Conservation (phyloP, 2,888 invertebrate species). For the Andrena camellia region DNA sequence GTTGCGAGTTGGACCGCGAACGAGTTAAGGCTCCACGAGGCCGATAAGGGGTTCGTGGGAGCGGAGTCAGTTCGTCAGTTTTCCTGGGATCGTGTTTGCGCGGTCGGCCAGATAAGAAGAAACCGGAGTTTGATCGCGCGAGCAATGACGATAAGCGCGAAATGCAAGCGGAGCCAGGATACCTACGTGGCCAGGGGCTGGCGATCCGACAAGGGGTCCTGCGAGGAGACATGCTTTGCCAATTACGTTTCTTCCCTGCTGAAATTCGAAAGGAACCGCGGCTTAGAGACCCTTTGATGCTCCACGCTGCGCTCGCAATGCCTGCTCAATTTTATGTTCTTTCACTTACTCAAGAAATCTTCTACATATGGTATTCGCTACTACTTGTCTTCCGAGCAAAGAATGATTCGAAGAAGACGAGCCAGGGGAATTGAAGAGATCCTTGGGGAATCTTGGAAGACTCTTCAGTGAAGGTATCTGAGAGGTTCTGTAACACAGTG, state of each 20-base stretch:
- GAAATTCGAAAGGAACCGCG: conserved; percentile 26
- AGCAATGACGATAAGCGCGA: conserved; percentile 43
- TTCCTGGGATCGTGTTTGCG: conserved; percentile 53
- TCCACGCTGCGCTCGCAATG: background rate
- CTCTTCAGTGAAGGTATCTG: too few species aligned
- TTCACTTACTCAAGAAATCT: too few species aligned
- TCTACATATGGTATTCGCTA: background rate
- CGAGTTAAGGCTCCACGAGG: conserved; percentile 21
- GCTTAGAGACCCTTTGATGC: background rate
- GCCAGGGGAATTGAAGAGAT: too few species aligned
- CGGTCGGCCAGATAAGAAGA: conserved; percentile 44
- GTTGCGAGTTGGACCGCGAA: conserved; percentile 44
- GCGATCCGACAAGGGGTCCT: conserved; percentile 4
- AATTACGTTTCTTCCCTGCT: conserved; percentile 19
- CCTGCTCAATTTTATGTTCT: background rate
- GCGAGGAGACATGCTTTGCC: conserved; percentile 40
- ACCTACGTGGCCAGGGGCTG: conserved; percentile 8
- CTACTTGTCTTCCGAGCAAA: too few species aligned
- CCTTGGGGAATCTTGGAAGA: too few species aligned
- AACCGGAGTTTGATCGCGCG: conserved; percentile 39
- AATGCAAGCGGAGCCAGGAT: conserved; percentile 35
- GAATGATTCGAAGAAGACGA: too few species aligned
- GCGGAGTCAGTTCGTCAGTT: conserved; percentile 49
- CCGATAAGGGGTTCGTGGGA: conserved; percentile 33
- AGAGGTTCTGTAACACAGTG: too few species aligned